Conservation (phyloP, 2,797 vertebrate species). For the Siniperca undulata region DNA sequence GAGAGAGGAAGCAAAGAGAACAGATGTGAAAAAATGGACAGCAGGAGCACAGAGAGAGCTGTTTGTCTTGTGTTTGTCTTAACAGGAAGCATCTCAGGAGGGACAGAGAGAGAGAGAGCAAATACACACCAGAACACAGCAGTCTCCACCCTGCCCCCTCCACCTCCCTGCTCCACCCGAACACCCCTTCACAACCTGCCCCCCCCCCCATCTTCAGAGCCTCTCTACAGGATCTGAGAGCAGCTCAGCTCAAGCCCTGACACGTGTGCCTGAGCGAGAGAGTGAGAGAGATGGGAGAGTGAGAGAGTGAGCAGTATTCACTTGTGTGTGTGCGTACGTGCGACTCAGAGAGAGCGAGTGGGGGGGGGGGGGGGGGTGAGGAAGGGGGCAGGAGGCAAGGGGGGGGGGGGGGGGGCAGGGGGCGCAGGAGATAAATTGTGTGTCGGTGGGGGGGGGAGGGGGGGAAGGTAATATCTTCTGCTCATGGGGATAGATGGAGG, state of each 20-base stretch:
- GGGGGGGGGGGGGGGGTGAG: conserved; percentile 32
- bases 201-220: conserved; percentile 62
- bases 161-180: conserved; percentile 24
- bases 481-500: conserved; percentile 71
- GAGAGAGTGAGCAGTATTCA: conserved; percentile 50
- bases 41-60: conserved; percentile 51
- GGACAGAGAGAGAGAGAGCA: conserved; percentile 44
- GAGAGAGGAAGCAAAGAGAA: conserved; percentile 12
- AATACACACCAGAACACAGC: conserved; percentile 65
- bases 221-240: conserved; percentile 83
- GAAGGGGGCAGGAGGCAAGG: no score
- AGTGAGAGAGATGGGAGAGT: conserved; percentile 29
- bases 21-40: conserved; percentile 36
- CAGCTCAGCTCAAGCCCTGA: conserved; percentile 82
- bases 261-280: conserved; percentile 75
- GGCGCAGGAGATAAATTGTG: conserved; percentile 62
- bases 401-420: conserved; percentile 23
- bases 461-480: conserved; percentile 77
- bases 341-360: background rate
- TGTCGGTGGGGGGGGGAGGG: conserved; percentile 40
- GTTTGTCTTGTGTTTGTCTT: conserved; percentile 78
- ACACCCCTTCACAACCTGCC: conserved; percentile 34
- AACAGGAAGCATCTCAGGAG: conserved; percentile 72
- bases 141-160: conserved; percentile 51
- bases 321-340: conserved; percentile 48